Evolutionary conservation across 2,888 invertebrate species (phyloP).

Genomic region (Eilema caniola): DNA sequence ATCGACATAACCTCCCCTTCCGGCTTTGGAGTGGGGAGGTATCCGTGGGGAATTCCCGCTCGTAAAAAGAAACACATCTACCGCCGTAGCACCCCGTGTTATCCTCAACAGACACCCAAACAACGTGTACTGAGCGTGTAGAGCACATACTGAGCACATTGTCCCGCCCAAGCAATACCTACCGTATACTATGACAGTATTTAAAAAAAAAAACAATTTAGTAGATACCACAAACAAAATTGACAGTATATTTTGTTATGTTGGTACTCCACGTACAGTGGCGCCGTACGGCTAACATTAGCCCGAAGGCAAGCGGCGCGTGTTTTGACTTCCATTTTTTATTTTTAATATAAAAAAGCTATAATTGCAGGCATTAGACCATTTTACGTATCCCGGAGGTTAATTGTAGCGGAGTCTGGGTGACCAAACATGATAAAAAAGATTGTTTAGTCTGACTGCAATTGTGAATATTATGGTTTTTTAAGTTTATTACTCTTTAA

Average conservation of each 20-base stretch:
- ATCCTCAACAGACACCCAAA: no score
- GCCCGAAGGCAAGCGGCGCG: slow-evolving; percentile 68
- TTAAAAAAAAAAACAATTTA: no score
- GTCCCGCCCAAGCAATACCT: no score
- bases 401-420: slow-evolving; percentile 70
- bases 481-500: slow-evolving; percentile 1
- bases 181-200: no score
- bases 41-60: no score
- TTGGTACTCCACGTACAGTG: slow-evolving; percentile 35
- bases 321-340: slow-evolving; percentile 71
- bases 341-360: slow-evolving; percentile 68
- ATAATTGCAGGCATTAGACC: slow-evolving; percentile 79
- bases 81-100: no score
- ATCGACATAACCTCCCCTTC: no score
- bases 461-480: not conserved
- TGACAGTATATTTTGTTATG: slow-evolving; percentile 26
- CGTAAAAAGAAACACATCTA: no score
- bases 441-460: slow-evolving; percentile 2
- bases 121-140: no score
- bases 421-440: slow-evolving; percentile 27
- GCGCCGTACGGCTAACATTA: slow-evolving; percentile 41
- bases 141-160: no score
- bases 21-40: no score
- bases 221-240: no score
- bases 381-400: slow-evolving; percentile 80